These are phyloP conservation scores for Crenichthys baileyi DNA, from an alignment of 2,797 vertebrate species.

Conservation along the genomic window DNA sequence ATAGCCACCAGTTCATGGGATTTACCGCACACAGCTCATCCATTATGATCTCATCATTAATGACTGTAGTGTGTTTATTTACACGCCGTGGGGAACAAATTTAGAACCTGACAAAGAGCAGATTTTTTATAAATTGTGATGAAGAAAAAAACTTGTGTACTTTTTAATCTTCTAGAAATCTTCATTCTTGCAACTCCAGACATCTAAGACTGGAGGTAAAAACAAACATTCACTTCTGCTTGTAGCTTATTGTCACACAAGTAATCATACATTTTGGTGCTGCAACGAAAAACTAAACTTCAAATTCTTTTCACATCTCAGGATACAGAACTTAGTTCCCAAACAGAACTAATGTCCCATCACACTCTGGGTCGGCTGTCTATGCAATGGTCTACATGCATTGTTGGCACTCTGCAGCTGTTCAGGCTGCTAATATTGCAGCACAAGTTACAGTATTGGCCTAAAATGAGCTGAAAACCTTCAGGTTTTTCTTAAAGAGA, in stretches of 20 bases:
- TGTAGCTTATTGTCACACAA: background rate
- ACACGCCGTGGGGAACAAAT: background rate
- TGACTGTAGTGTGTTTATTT: background rate
- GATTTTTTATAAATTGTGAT: background rate
- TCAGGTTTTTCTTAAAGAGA: background rate
- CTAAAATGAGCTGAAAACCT: background rate
- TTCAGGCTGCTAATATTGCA: background rate
- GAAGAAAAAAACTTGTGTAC: background rate
- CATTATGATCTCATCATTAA: background rate
- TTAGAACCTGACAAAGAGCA: background rate
- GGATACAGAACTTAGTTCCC: slow-evolving; percentile 6
- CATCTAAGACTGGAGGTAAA: background rate
- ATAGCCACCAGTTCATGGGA: background rate
- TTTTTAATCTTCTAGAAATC: background rate
- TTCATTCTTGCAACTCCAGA: background rate
- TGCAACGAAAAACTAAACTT: background rate
- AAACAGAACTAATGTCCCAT: background rate
- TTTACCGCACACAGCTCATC: background rate
- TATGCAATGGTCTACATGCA: background rate
- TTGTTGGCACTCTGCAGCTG: background rate
- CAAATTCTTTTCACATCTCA: slow-evolving; percentile 3
- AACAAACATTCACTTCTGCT: background rate
- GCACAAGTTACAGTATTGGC: no score
- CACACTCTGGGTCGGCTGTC: background rate
- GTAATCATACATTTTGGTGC: background rate